A percentile compares a stretch with the other conserved stretches of the same genome.
phyloP scores from a whole-genome alignment of 2,888 invertebrate species.

The Trachelus tabidus region DNA sequence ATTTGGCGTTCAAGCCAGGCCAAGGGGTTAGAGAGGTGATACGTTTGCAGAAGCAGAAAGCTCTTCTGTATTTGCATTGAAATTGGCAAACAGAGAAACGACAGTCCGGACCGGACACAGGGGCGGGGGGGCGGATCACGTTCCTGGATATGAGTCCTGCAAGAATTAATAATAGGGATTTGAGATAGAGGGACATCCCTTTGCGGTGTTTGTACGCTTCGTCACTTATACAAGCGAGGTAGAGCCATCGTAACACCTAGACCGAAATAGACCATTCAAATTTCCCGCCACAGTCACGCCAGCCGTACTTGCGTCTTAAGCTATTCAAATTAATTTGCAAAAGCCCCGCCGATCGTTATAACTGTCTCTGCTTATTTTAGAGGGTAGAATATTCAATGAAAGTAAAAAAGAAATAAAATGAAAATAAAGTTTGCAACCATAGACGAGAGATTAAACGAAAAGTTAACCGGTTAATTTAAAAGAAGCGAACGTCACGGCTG shows the following conservation, averaged over 20 bases:
- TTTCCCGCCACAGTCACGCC: neutral
- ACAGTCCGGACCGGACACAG: neutral
- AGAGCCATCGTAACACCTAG: neutral
- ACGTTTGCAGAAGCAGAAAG: conserved; percentile 41
- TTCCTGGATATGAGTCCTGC: neutral
- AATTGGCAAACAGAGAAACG: conserved; percentile 47
- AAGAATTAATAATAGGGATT: conserved; percentile 4
- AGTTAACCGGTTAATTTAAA: conserved; percentile 11
- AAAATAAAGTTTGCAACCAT: neutral
- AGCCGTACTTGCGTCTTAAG: neutral
- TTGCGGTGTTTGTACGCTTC: neutral
- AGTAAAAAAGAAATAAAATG: neutral
- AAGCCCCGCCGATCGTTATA: neutral
- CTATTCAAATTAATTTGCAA: neutral
- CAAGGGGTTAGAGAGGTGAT: conserved; percentile 33
- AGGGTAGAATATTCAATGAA: neutral
- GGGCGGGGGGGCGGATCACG: neutral
- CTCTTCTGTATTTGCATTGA: conserved; percentile 52
- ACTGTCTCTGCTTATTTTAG: neutral
- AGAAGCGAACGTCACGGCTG: neutral
- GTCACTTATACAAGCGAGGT: neutral
- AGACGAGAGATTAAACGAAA: conserved; percentile 17
- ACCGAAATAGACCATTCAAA: neutral
- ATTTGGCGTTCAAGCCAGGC: neutral
- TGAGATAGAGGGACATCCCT: too few relatives aligned